Percentiles rank a stretch among this genome's conserved stretches.
Conservation (phyloP, 2,113 vertebrate species). For the Scortum barcoo region DNA sequence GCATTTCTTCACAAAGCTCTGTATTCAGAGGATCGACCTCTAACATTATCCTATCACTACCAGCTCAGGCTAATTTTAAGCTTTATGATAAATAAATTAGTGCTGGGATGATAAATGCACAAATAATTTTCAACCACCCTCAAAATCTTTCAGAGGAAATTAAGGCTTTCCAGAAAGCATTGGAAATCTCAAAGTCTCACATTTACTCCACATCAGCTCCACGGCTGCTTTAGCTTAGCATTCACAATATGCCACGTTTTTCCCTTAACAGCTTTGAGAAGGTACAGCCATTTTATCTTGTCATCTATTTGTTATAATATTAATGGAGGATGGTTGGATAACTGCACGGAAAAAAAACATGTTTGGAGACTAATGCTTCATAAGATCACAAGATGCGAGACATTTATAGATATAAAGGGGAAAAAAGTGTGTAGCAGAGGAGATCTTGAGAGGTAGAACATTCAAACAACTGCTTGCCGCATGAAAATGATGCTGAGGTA, state of each 20-base stretch:
- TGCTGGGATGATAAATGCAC: not conserved
- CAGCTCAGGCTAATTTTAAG: not conserved
- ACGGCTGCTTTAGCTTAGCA: not conserved
- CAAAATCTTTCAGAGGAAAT: not conserved
- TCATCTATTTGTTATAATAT: not conserved
- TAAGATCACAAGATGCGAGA: constrained; percentile 2
- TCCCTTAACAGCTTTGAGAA: not conserved
- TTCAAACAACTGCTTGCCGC: constrained; percentile 24
- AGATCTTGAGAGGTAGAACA: constrained; percentile 24
- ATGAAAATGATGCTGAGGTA: constrained; percentile 31
- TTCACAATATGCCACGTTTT: too few species aligned
- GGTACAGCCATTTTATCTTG: too few species aligned
- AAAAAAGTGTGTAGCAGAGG: not conserved
- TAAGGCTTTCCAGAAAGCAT: not conserved
- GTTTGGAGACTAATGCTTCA: not conserved
- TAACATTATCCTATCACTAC: not conserved
- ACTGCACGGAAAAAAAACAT: not conserved
- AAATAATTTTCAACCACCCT: not conserved
- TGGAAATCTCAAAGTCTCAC: not conserved
- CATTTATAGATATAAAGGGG: constrained; percentile 15
- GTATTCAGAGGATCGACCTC: not conserved
- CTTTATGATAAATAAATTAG: not conserved
- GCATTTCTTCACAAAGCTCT: too few species aligned
- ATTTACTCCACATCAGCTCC: not conserved
- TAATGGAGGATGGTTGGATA: not conserved